Evolutionary conservation across 2,888 invertebrate species (phyloP), one percentile per base, ranked within the genome.

Genomic region (Drosophila kambysellisi): DNA sequence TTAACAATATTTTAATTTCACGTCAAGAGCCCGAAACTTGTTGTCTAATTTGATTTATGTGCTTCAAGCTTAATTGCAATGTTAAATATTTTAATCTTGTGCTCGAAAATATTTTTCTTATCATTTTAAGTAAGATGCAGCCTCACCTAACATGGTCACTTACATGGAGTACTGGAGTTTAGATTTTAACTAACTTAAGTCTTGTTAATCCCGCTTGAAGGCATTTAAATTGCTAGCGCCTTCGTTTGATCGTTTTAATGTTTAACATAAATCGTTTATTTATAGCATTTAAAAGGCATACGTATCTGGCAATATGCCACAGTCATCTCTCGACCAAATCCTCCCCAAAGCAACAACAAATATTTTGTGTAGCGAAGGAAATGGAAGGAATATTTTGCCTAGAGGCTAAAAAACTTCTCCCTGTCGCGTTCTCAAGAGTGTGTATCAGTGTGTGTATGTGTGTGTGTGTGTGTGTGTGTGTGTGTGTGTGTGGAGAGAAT

Each of bases 211-310:
- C 39, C 30, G 58, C 54, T 58, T 52, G 60, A 60, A 65, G 78
- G 59, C 70, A 63, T 68, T 70, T 48, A 57, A 63, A 57, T 65
- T 67, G 58, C 35, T 30, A 25, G 64, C 51, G 77, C 50, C 52
- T 56, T 62, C 53, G 67, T 79, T 79, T 81, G 79, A 81, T 81
- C 82, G 70, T 60, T 70, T 70, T 70, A 78, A 74, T 78, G 65
- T 63, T 68, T 17, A 67, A 67, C 67, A 70, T 70, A 78, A 77
- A 78, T 74, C 69, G 77, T 54, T 77, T 78, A 79, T 71, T 80
- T 82, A 81, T 74, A 57, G 74, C 76, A 70, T 70, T 77, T 80
- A 77, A 75, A 61, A 70, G 60, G 60, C 80, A 63, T 51, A 41
- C 52, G 79, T 50, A 53, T 43, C n/a, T 50, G 53, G 53, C 37